Percentiles rank a stretch among this genome's conserved stretches.
Evolutionary conservation across 2,888 invertebrate genomes (phyloP).

Genomic region (Diploptera punctata): DNA sequence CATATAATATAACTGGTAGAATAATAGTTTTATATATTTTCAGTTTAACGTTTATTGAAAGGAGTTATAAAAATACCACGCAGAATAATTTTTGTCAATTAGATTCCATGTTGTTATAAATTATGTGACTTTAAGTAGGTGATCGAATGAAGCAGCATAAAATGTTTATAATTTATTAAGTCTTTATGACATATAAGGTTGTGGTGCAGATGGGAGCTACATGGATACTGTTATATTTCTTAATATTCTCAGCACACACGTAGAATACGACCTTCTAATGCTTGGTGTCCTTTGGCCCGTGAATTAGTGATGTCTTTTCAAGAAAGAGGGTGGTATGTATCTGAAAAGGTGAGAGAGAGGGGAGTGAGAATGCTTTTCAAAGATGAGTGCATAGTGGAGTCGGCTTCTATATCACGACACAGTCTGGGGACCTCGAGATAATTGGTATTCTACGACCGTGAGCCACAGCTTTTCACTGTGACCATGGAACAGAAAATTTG

Average conservation of each 20-base stretch:
- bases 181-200: too few species aligned
- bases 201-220: too few species aligned
- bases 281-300: conserved; percentile 37
- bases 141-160: too few species aligned
- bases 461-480: conserved; percentile 18
- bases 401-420: neutral
- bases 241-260: conserved; percentile 9
- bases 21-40: too few species aligned
- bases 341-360: conserved; percentile 13
- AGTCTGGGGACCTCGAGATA: neutral
- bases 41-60: too few species aligned
- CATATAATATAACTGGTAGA: too few species aligned
- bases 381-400: neutral
- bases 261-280: neutral
- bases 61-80: too few species aligned
- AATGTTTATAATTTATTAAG: too few species aligned
- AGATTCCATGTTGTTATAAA: too few species aligned
- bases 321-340: neutral
- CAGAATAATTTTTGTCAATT: too few species aligned
- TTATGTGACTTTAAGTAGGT: too few species aligned
- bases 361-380: conserved; percentile 5
- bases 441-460: conserved; percentile 30
- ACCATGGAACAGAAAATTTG: conserved; percentile 26
- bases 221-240: conserved; percentile 11
- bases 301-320: conserved; percentile 38